Percentiles rank a stretch among this genome's conserved stretches.
These are phyloP conservation scores for Patella vulgata DNA, from an alignment of 1,140 invertebrate genomes.

Conservation along the genomic window DNA sequence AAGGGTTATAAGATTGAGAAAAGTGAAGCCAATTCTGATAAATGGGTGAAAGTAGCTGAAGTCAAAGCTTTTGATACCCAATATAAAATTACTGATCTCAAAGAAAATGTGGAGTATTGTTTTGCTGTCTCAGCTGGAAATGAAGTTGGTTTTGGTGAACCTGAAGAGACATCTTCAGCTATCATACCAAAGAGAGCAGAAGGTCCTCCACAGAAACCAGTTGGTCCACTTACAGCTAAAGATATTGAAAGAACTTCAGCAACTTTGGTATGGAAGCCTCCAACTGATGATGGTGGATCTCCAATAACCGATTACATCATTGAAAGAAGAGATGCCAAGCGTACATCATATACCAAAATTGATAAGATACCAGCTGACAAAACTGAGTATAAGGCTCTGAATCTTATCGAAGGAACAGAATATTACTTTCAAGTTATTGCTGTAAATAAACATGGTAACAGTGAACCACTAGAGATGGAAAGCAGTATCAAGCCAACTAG, in stretches of 20 bases:
- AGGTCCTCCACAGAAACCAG: conserved; percentile 83
- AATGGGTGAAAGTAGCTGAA: conserved; percentile 46
- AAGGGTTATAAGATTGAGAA: conserved; percentile 57
- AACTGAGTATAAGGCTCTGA: conserved; percentile 83
- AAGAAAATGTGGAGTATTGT: conserved; percentile 89
- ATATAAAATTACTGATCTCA: conserved; percentile 90
- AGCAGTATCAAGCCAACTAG: conserved; percentile 84
- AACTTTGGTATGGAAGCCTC: conserved; percentile 60
- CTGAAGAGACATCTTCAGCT: conserved; percentile 83
- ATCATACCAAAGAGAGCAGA: conserved; percentile 70
- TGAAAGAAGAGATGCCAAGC: conserved; percentile 71
- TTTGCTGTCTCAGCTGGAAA: conserved; percentile 97
- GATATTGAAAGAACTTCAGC: conserved; percentile 67
- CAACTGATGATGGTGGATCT: conserved; percentile 60
- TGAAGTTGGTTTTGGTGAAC: conserved; percentile 93
- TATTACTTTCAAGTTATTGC: conserved; percentile 95
- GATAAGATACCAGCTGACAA: conserved; percentile 39
- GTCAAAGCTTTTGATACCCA: conserved; percentile 40
- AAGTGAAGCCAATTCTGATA: conserved; percentile 49
- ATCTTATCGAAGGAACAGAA: conserved; percentile 79
- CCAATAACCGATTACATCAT: conserved; percentile 62
- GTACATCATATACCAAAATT: conserved; percentile 84
- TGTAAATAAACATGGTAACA: conserved; percentile 82
- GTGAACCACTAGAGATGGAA: conserved; percentile 84
- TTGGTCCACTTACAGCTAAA: conserved; percentile 77